Evolutionary conservation across 2,113 vertebrate genomes (phyloP), one percentile per base, ranked within the genome.

Genomic region (Artemisiospiza belli): DNA sequence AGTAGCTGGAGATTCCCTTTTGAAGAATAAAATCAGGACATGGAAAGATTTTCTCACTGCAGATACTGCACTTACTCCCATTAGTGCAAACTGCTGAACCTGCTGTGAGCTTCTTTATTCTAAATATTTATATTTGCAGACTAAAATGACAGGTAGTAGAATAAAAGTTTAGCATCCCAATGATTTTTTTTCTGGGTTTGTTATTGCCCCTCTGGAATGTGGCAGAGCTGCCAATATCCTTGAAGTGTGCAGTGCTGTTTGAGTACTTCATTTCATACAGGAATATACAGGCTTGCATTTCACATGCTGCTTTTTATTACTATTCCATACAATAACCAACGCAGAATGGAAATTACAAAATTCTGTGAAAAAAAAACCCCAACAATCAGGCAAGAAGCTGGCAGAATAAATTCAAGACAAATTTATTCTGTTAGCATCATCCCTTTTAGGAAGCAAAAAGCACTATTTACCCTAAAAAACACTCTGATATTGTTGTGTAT

Each of bases 11-110:
- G 83, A 89, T 83, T 95, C 83, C 89, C 85, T 89, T 96, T 44
- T 92, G 91, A 93, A 96, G 90, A 95, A 89, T 89, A 91, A 97
- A 96, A 82, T 85, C 83, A 78, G 70, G 86, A 74, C 83, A 89
- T 46, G 43, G 59, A 84, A 94, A 89, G 77, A 84, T 94, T 89
- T 93, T 87, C 82, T 93, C 49, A 76, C 46, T 0, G 0, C 37
- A 79, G 64, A 55, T 77, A 39, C 54, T 87, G 75, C 66, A 62
- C 70, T 94, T 94, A 64, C 33, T 96, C 84, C 84, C 87, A 68
- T 94, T 79, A 88, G 21, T 92, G 64, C 59, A 58, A 91, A 76
- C 59, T 90, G 10, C 79, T 85, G 84, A 97, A 87, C 44, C 39
- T 51, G 7, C 59, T 77, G 59, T 55, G 59, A 74, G 47, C 43